Base-by-base conservation (phyloP, 2,888 invertebrate species). In the Scrobipalpa atriplicella region DNA sequence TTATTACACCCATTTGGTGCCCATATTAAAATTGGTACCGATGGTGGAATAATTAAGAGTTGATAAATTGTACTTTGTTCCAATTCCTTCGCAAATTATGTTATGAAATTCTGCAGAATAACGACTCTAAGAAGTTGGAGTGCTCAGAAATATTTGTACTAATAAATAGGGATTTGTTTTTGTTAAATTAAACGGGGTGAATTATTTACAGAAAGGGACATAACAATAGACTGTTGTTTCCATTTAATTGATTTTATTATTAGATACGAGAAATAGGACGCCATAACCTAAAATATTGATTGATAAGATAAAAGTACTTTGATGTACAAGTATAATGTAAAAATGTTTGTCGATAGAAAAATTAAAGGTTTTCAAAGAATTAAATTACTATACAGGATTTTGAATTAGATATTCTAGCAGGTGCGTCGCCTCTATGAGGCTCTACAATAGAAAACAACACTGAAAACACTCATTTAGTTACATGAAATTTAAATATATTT, bases 361-460 rank as follows among this genome's bases (percentile, higher is more conserved):
- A 43, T 43, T 1, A 47, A 47, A 47, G 16, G 47, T 47, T n/a
- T 16, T 47, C 47, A 47, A 47, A 16, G 16, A 47, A 16, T 47
- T n/a, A 47, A 58, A 58, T 58, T 39, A 39, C 62, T 62, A 47
- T 43, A 62, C 38, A 60, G 29, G 47, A 51, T 47, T 47, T 62
- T n/a, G 16, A 16, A 21, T 18, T 41, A 7, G 10, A 43, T 41
- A 39, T 39, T 47, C 63, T 63, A 60, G 52, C 62, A 11, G 62
- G 70, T 71, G 70, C 69, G 61, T 72, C 67, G 68, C 69, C 70
- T 71, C 70, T 75, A 74, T 72, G 71, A 72, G 71, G 73, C 72
- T 73, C 72, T 78, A 77, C 62, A 5, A 67, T 16, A 69, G 67
- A 76, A 76, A 74, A 81, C 74, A 76, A 81, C 74, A 82, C 75